Conservation (phyloP, 2,888 invertebrate species). For the Eupithecia abbreviata region DNA sequence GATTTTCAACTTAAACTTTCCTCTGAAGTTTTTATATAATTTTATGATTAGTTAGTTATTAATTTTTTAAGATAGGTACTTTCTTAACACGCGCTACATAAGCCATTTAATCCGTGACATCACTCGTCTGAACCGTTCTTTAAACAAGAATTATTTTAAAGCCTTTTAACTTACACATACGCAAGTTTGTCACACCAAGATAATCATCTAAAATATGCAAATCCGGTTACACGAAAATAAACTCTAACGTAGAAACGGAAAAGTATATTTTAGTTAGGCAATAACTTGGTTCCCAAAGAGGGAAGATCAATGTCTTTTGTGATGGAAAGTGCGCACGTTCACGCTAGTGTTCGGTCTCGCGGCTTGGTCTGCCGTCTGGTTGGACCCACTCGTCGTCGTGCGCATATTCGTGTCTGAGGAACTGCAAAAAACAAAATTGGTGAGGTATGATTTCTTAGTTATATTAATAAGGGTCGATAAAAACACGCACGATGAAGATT, state of each 20-base stretch:
- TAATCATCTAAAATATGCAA: background rate
- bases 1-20: background rate
- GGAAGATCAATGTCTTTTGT: conserved; percentile 43
- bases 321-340: conserved; percentile 42
- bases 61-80: background rate
- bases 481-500: too few species aligned
- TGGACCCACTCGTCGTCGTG: conserved; percentile 72
- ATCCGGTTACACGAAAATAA: background rate
- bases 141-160: background rate
- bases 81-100: background rate
- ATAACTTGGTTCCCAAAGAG: background rate
- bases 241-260: background rate
- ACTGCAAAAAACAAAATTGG: conserved; percentile 47
- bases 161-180: background rate
- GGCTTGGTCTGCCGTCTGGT: conserved; percentile 72
- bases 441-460: too few species aligned
- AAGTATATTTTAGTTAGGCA: background rate
- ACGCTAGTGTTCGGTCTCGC: conserved; percentile 80
- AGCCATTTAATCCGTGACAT: background rate
- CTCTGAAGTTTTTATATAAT: background rate
- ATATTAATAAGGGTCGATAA: too few species aligned
- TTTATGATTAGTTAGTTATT: background rate
- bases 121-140: background rate
- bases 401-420: conserved; percentile 66
- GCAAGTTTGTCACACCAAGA: background rate